Base-by-base conservation (phyloP, 2,797 vertebrate genomes). In the Brotula barbata region DNA sequence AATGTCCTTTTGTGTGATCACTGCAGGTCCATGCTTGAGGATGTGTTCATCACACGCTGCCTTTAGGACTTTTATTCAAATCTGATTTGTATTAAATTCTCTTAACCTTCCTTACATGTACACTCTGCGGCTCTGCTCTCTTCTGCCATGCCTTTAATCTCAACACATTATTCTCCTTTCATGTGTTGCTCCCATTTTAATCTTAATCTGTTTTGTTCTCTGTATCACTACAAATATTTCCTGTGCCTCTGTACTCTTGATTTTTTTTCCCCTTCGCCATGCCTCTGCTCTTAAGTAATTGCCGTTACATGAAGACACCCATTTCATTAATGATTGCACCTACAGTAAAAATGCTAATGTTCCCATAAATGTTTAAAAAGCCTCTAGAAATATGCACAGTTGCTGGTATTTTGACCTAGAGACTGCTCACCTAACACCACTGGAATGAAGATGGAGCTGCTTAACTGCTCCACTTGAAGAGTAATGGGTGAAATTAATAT, bases 311-410 rank as follows among this genome's bases (percentile, higher is more conserved):
- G 43, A 78, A 68, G 51, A 43, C 51, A 59, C 16, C 58, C 55
- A 13, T 78, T 81, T 77, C 74, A 77, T 77, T 85, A 81, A 60
- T 57, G 41, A 44, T 51, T 59, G 61, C 58, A 51, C 59, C 51
- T 71, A 55, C 61, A 69, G 54, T 68, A 51, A 86, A 28, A 81
- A 89, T 87, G 85, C 65, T 83, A 89, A 89, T 88, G 79, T 37
- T 50, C 44, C 71, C 49, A 84, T 88, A 67, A 89, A 88, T 88
- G 71, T 90, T 91, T 89, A 74, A 87, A 81, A 68, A 54, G 69
- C 71, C 49, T 16, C 33, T 54, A 60, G 64, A 83, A 71, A 88
- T 50, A 31, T 61, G 56, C 84, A 82, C 81, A 78, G 75, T 68
- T 71, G 53, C 77, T 56, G 68, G 45, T 73, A 14, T 79, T 83